Conservation (phyloP, 2,888 invertebrate genomes). For the Chrysodeixis includens region DNA sequence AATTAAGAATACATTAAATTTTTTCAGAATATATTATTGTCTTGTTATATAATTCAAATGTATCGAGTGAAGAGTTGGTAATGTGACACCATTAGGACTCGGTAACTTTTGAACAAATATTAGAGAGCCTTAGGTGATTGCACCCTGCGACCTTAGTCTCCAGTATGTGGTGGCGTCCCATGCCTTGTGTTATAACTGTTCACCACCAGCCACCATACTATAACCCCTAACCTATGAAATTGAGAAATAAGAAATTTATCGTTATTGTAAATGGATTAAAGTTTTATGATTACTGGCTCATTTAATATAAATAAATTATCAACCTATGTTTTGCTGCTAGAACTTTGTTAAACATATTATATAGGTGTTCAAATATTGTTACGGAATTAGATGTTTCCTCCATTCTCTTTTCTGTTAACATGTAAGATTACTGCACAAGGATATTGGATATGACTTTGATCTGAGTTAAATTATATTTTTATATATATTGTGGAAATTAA, state of each 20-base stretch:
- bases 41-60: conserved; percentile 90
- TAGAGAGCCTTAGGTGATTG: conserved; percentile 85
- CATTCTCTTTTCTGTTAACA: conserved; percentile 83
- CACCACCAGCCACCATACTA: conserved; percentile 63
- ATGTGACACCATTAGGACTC: conserved; percentile 77
- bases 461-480: conserved; percentile 89
- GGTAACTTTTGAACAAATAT: conserved; percentile 81
- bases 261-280: conserved; percentile 87
- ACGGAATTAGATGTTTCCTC: conserved; percentile 87
- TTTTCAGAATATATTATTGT: conserved; percentile 89
- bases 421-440: conserved; percentile 88
- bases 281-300: conserved; percentile 86
- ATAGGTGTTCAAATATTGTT: conserved; percentile 89
- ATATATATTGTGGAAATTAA: conserved; percentile 87
- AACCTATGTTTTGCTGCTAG: conserved; percentile 85
- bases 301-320: conserved; percentile 83
- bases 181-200: conserved; percentile 61
- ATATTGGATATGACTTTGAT: conserved; percentile 88
- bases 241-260: conserved; percentile 79
- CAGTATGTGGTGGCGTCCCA: conserved; percentile 59
- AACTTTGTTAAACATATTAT: conserved; percentile 87
- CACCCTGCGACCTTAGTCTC: conserved; percentile 78
- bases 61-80: conserved; percentile 82
- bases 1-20: conserved; percentile 88
- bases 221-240: conserved; percentile 79